Evolutionary conservation across 2,888 invertebrate species (phyloP), one percentile per base, ranked within the genome.

Genomic region (Eupithecia abbreviata): DNA sequence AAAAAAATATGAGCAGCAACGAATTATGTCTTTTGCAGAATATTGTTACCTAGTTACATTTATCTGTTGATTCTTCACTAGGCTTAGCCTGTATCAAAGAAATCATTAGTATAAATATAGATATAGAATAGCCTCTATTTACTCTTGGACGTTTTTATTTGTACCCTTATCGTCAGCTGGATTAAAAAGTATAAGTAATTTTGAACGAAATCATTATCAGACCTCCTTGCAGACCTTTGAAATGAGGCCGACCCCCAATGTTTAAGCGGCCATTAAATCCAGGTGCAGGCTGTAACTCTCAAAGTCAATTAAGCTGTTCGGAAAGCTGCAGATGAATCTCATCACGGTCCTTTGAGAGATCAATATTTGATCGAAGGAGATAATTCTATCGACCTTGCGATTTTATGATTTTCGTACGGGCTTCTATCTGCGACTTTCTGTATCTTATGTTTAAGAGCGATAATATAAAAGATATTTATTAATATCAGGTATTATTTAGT

Each of bases 271-370:
- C 79, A 75, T 77, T 82, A 79, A 80, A 70, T 80, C 80, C 85
- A 86, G 87, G 86, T 85, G 87, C 83, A 81, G 68, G 18, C 82
- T 79, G 83, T 86, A 84, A 83, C 79, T 77, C 78, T 76, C 78
- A 84, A 82, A 85, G 83, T 86, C 83, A 86, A 86, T 86, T 86
- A 85, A 82, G 82, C 76, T 78, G n/a, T n/a, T n/a, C n/a, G 79
- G 82, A 82, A 76, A 77, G 71, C 77, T 75, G 80, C 80, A 79
- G 82, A 69, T 70, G 66, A 51, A 85, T 83, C 82, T 83, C 82
- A 85, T 86, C 82, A 71, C 76, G 73, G 73, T 71, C 58, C 73
- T 71, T 67, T 76, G 30, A 62, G 18, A 62, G 9, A 62, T 62
- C 62, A 62, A 62, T 62, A 62, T 62, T 30, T 30, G 18, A 62